Evolutionary conservation across 2,113 vertebrate genomes (phyloP).

Genomic region (Peromyscus californicus): DNA sequence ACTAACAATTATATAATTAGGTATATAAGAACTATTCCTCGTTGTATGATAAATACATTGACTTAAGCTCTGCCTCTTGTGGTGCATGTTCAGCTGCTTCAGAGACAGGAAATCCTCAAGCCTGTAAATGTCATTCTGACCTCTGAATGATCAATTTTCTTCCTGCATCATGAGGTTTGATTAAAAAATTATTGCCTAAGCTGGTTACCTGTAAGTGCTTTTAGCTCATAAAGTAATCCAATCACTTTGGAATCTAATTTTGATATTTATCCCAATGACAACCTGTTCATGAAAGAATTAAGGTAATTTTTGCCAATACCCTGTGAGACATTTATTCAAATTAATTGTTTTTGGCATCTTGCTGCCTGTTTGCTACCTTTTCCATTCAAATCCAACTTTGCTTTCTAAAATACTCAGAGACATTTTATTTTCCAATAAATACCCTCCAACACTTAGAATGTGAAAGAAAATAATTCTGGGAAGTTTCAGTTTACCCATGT

Average conservation of each 20-base stretch:
- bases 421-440: conserved; percentile 49
- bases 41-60: conserved; percentile 51
- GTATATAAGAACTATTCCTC: background rate
- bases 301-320: conserved; percentile 59
- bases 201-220: conserved; percentile 58
- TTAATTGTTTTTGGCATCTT: conserved; percentile 55
- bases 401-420: conserved; percentile 34
- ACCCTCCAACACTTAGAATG: background rate
- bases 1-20: conserved; percentile 36
- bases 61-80: conserved; percentile 11
- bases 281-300: conserved; percentile 59
- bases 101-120: conserved; percentile 52
- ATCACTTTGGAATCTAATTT: conserved; percentile 74
- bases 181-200: conserved; percentile 70
- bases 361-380: background rate
- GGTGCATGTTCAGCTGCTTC: conserved; percentile 40
- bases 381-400: conserved; percentile 55
- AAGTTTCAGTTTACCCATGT: conserved; percentile 36
- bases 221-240: conserved; percentile 71
- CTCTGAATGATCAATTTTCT: conserved; percentile 71
- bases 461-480: conserved; percentile 30
- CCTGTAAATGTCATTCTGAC: conserved; percentile 73
- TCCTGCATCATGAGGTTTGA: conserved; percentile 63
- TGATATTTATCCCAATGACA: conserved; percentile 71
- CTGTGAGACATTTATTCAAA: conserved; percentile 63